Evolutionary conservation across 1,140 invertebrate genomes (phyloP).

Genomic region (Trichonephila clavipes): DNA sequence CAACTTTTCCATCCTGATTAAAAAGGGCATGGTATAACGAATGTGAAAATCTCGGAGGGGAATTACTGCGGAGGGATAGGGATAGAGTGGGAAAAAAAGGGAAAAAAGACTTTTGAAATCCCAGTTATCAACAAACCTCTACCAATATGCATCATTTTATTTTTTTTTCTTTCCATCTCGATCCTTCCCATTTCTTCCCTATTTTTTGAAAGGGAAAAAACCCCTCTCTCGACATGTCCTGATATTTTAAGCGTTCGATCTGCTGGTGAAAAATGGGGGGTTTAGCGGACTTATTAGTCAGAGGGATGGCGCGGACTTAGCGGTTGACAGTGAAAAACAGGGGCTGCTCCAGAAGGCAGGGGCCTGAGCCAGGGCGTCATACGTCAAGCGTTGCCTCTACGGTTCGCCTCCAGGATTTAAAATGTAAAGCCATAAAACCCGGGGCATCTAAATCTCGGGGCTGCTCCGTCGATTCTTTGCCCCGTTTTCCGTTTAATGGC

Average conservation of each 20-base stretch:
- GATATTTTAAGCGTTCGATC: slow-evolving; percentile 76
- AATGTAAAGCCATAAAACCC: slow-evolving; percentile 76
- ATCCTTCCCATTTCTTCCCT: slow-evolving; percentile 28
- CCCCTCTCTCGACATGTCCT: neutral
- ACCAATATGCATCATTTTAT: slow-evolving; percentile 66
- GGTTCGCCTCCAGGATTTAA: slow-evolving; percentile 70
- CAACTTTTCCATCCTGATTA: slow-evolving; percentile 75
- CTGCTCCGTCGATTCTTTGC: slow-evolving; percentile 52
- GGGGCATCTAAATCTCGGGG: slow-evolving; percentile 67
- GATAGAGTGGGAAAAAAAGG: slow-evolving; percentile 39
- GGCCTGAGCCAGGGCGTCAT: slow-evolving; percentile 39
- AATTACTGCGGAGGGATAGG: slow-evolving; percentile 49
- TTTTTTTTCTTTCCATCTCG: slow-evolving; percentile 4
- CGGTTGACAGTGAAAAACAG: slow-evolving; percentile 73
- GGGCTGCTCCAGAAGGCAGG: slow-evolving; percentile 33
- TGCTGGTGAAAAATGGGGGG: slow-evolving; percentile 73
- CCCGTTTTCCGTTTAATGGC: slow-evolving; percentile 65
- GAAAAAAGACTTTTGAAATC: slow-evolving; percentile 60
- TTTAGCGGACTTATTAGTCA: slow-evolving; percentile 76
- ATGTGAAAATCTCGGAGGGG: slow-evolving; percentile 64
- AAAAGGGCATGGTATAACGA: slow-evolving; percentile 57
- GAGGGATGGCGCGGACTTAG: slow-evolving; percentile 63
- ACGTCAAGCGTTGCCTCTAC: slow-evolving; percentile 62
- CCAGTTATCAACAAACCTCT: slow-evolving; percentile 71
- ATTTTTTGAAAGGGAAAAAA: slow-evolving; percentile 19